phyloP scores from a whole-genome alignment of 2,797 vertebrate genomes.

The Micrastur ruficollis region DNA sequence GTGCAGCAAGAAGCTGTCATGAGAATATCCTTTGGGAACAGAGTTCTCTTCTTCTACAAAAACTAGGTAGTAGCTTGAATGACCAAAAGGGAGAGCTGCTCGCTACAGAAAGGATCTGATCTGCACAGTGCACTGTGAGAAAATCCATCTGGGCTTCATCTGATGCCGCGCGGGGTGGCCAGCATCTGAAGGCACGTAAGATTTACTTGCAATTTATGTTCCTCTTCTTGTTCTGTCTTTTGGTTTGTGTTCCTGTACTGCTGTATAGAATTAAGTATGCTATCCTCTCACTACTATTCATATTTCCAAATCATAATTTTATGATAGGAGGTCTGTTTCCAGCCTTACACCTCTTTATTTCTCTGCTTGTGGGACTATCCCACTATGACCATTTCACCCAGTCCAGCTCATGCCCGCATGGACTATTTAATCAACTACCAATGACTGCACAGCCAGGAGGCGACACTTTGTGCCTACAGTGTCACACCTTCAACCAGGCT shows the following conservation, averaged over 20 bases:
- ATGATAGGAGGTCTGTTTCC: not conserved
- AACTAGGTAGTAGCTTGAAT: not conserved
- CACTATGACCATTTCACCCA: not conserved
- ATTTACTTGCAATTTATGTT: not conserved
- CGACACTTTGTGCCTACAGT: not conserved
- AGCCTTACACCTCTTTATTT: not conserved
- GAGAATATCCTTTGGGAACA: not conserved
- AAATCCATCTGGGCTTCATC: not conserved
- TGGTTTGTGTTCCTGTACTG: not conserved
- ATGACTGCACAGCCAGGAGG: not conserved
- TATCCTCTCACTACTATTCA: not conserved
- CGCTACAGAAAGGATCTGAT: not conserved
- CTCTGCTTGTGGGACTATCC: not conserved
- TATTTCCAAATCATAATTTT: not conserved
- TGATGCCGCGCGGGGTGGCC: not conserved
- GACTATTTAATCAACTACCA: not conserved
- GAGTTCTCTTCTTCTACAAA: not conserved
- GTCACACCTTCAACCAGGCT: not conserved
- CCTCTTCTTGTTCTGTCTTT: not conserved
- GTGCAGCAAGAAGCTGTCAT: not conserved
- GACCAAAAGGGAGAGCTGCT: not conserved
- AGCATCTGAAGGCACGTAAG: not conserved
- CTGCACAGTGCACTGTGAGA: not conserved
- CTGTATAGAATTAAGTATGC: fast-evolving
- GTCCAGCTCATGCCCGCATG: not conserved